Conservation (phyloP, 2,888 invertebrate genomes). For the Eupithecia vulgata region DNA sequence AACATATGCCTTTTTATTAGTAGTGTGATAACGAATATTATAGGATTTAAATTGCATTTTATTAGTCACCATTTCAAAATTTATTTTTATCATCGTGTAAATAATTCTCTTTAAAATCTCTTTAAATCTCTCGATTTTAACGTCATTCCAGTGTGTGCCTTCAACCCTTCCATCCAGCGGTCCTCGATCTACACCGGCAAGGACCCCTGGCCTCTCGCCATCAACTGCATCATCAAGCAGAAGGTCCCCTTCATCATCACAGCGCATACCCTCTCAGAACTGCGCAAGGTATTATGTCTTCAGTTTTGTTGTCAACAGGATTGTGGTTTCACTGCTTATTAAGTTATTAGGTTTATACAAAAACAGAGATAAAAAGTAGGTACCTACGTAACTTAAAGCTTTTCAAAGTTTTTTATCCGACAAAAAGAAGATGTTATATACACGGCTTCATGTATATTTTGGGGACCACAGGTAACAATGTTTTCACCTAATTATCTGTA, state of each 20-base stretch:
- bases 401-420: no score
- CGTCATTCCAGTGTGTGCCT: conserved; percentile 85
- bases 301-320: no score
- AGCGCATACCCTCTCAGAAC: conserved; percentile 87
- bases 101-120: background rate
- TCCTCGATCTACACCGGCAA: conserved; percentile 84
- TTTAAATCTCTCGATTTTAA: background rate
- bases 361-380: no score
- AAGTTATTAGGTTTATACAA: no score
- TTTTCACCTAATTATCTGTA: no score
- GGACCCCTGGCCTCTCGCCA: conserved; percentile 88
- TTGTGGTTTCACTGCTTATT: no score
- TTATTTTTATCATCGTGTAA: background rate
- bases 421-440: no score
- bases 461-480: no score
- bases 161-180: conserved; percentile 89
- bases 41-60: background rate
- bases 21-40: background rate
- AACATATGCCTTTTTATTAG: background rate
- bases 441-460: no score
- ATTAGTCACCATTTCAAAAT: background rate
- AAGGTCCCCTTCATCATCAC: conserved; percentile 86
- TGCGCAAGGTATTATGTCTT: conserved; percentile 65
- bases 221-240: conserved; percentile 81
- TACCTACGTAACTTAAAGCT: no score